Base-by-base conservation (phyloP, 2,888 invertebrate genomes). In the Saturnia pavonia region DNA sequence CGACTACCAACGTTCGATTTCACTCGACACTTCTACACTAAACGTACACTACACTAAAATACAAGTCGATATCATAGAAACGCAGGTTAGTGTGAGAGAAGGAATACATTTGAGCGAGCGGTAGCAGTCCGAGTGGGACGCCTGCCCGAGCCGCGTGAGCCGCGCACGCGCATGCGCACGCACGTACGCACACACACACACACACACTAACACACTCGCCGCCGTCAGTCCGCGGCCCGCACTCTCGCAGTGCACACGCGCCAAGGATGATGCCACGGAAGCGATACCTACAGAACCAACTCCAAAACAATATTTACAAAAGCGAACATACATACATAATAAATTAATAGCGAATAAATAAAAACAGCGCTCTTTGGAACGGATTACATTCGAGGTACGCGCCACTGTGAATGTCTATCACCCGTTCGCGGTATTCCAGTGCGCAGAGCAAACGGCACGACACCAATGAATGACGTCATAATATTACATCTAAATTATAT, bases 321-420 rank as follows among this genome's bases (percentile, higher is more conserved):
- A 34, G 48, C 45, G 27, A 57, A 71, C 68, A 60, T 27, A 70
- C 69, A 72, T 69, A 57, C 67, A n/a, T 69, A 40, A 69, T 68
- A 73, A 70, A 71, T 63, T 51, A 68, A 68, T 34, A 40, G 27
- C 68, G 27, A 70, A 70, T 60, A 70, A 70, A 71, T 90, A 86
- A 85, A 51, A 40, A 40, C 77, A 83, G 80, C 87, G 89, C 89
- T 90, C 91, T 92, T 92, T 92, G 92, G 92, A 90, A 89, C 90
- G 86, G 88, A 85, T 88, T 86, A 82, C 85, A 84, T 85, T 85
- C 88, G 87, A 88, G 87, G 88, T 88, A 85, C 85, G 45, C 60
- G 14, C 60, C 60, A 27, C 12, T 63, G 60, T 34, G 60, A 63
- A 63, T 65, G 65, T 65, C 7, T 65, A 40, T 40, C 65, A 34